Conservation (phyloP, 2,797 vertebrate genomes). For the Galago senegalensis region DNA sequence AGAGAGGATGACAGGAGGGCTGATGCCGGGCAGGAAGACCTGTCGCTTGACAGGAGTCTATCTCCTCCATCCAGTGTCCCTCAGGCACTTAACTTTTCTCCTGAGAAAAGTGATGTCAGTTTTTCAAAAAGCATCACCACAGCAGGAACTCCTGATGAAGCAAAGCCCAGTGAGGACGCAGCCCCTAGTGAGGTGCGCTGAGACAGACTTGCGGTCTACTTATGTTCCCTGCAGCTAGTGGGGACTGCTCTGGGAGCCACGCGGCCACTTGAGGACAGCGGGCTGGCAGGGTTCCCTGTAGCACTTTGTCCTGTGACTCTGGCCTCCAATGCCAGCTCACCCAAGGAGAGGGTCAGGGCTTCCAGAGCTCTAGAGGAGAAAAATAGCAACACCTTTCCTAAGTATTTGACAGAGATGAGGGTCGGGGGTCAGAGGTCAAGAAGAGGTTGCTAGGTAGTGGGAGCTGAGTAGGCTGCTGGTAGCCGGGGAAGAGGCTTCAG, state of each 20-base stretch:
- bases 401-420: neutral
- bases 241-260: neutral
- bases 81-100: conserved; percentile 89
- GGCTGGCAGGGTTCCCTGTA: neutral
- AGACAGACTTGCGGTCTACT: rapidly evolving
- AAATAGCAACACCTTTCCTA: neutral
- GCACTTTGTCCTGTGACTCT: neutral
- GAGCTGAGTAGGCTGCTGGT: neutral
- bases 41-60: conserved; percentile 65
- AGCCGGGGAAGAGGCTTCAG: neutral
- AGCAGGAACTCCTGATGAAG: neutral
- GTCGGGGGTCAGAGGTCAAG: neutral
- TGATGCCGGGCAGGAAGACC: neutral
- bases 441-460: too few species aligned
- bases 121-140: conserved; percentile 65
- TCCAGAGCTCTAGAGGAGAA: too few species aligned
- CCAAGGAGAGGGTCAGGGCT: neutral
- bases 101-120: conserved; percentile 82
- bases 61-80: conserved; percentile 80
- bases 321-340: neutral
- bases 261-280: rapidly evolving
- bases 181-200: conserved; percentile 74
- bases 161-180: conserved; percentile 3
- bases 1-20: neutral
- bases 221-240: rapidly evolving